Evolutionary conservation across 2,888 invertebrate species (phyloP), one percentile per base, ranked within the genome.

Genomic region (Linyphia triangularis): DNA sequence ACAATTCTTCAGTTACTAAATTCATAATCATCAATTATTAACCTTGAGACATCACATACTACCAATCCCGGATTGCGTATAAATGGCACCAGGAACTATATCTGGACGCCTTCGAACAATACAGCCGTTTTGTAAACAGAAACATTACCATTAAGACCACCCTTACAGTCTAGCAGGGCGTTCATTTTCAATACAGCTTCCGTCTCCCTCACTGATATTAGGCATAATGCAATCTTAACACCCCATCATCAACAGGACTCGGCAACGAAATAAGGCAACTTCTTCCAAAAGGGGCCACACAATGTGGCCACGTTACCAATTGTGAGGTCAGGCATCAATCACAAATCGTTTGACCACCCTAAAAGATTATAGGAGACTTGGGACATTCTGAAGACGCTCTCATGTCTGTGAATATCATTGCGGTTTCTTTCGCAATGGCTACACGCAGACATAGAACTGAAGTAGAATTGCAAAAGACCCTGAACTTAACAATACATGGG

Each of bases 51-150:
- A 40, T 40, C 16, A 3, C 40, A 13, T 40, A 2, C 13, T 51
- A 51, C n/a, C 51, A 51, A 7, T 7, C 51, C 51, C 51, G 51
- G 51, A 51, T 51, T 5, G 13, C 5, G n/a, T n/a, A n/a, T 51
- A 51, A n/a, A n/a, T n/a, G 51, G 51, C n/a, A n/a, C 51, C 28
- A 26, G 61, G 10, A 22, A 24, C 9, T 22, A 26, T 61, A 24
- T 13, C 24, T 22, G 33, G 7, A 28, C 70, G 26, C 24, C 26
- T 70, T 10, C 16, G 43, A 70, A 70, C 70, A 70, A 70, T 70
- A n/a, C 24, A 67, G 43, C 13, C 70, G 43, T 26, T 43, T n/a
- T 43, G 70, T 70, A 70, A 70, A 70, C 70, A 70, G 70, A 43
- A 70, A 70, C 70, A 70, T 70, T 26, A 43, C 51, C n/a, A 51